phyloP scores from a whole-genome alignment of 2,797 vertebrate species.

The Ptychobarbus kaznakovi region DNA sequence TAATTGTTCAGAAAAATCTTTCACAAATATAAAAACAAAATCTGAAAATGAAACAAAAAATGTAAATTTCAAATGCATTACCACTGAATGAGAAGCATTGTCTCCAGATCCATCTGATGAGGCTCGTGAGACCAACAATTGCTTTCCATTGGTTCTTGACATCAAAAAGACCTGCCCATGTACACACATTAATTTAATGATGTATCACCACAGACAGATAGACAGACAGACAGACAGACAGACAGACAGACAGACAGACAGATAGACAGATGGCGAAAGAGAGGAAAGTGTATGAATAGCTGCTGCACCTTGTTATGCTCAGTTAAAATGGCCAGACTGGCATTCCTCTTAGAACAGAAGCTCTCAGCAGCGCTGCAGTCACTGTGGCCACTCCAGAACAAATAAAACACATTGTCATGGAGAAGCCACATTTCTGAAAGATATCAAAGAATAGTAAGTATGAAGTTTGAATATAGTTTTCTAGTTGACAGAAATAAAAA shows the following conservation, averaged over 20 bases:
- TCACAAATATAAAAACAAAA: not conserved
- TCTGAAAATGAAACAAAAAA: not conserved
- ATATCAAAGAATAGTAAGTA: not conserved
- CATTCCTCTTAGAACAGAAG: slow-evolving; percentile 37
- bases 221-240: too few relatives aligned
- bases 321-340: slow-evolving; percentile 31
- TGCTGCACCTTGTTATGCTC: slow-evolving; percentile 45
- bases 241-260: not conserved
- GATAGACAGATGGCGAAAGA: not conserved
- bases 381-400: slow-evolving; percentile 46
- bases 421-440: slow-evolving; percentile 55
- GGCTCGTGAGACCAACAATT: slow-evolving; percentile 3
- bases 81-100: not conserved
- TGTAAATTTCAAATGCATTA: not conserved
- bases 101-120: slow-evolving; percentile 11
- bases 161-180: slow-evolving; percentile 41
- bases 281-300: not conserved
- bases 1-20: not conserved
- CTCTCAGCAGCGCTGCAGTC: slow-evolving; percentile 26
- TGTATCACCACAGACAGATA: too few relatives aligned
- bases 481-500: not conserved
- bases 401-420: slow-evolving; percentile 42
- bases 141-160: slow-evolving; percentile 37
- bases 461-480: not conserved
- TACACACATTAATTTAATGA: slow-evolving; percentile 15